Percentiles rank a stretch among this genome's conserved stretches.
Conservation (phyloP, 2,888 invertebrate genomes). For the Sabatieria punctata region DNA sequence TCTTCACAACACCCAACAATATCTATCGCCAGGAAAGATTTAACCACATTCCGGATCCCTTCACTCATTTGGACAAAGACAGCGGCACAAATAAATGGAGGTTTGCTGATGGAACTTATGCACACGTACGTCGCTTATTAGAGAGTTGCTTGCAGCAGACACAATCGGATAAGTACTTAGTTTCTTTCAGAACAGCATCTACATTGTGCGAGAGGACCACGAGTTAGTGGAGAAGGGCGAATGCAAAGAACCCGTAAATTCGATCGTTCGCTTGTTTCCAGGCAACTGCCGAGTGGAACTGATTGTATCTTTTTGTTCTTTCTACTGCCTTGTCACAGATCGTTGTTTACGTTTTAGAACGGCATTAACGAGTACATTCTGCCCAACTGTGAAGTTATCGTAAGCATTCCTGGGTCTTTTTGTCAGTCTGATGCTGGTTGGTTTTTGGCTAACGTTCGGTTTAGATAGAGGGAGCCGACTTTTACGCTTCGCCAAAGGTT, state of each 20-base stretch:
- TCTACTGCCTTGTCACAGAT: too few relatives aligned
- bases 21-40: slow-evolving; percentile 5
- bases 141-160: too few relatives aligned
- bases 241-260: background rate
- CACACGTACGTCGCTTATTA: slow-evolving; percentile 15
- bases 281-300: too few relatives aligned
- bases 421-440: too few relatives aligned
- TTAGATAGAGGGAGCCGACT: slow-evolving; percentile 32
- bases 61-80: background rate
- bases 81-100: too few relatives aligned
- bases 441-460: too few relatives aligned
- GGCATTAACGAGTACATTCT: too few relatives aligned
- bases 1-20: slow-evolving; percentile 22
- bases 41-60: background rate
- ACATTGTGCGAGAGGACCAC: background rate
- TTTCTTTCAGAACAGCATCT: background rate
- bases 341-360: too few relatives aligned
- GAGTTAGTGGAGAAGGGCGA: background rate
- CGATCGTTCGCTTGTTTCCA: background rate
- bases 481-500: slow-evolving; percentile 34
- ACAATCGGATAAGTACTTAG: too few relatives aligned
- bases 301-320: too few relatives aligned
- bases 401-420: too few relatives aligned
- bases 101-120: slow-evolving; percentile 26
- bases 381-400: too few relatives aligned